Conservation (phyloP, 2,888 invertebrate species). For the Noctua janthe region DNA sequence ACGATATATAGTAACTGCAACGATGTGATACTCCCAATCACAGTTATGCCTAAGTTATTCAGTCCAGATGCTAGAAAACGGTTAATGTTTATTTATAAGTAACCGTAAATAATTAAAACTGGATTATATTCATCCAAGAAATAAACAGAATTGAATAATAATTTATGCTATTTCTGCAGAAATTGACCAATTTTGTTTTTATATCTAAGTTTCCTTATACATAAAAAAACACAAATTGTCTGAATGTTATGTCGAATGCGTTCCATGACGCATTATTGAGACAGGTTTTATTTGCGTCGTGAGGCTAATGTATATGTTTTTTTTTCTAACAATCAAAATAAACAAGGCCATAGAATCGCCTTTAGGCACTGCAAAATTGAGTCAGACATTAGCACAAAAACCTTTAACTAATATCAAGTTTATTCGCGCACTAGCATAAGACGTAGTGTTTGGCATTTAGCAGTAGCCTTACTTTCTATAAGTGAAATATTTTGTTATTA, state of each 20-base stretch:
- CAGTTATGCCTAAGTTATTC: conserved; percentile 7
- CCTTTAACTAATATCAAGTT: background rate
- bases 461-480: background rate
- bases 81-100: background rate
- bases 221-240: conserved; percentile 9
- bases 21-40: background rate
- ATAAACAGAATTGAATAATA: background rate
- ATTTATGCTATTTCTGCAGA: background rate
- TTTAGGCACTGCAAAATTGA: background rate
- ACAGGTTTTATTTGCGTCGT: conserved; percentile 33
- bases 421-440: background rate
- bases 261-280: conserved; percentile 17
- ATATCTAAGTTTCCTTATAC: background rate
- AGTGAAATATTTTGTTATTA: background rate
- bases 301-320: background rate
- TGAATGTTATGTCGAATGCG: conserved; percentile 18
- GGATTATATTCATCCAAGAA: background rate
- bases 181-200: conserved; percentile 1
- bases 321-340: conserved; percentile 23
- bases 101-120: background rate
- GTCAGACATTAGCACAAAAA: background rate
- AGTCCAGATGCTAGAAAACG: conserved; percentile 5
- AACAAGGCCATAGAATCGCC: background rate
- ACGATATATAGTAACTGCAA: background rate
- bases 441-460: background rate